Percentiles rank a stretch among this genome's conserved stretches.
Conservation (phyloP, 2,113 vertebrate species). For the Clarias gariepinus region DNA sequence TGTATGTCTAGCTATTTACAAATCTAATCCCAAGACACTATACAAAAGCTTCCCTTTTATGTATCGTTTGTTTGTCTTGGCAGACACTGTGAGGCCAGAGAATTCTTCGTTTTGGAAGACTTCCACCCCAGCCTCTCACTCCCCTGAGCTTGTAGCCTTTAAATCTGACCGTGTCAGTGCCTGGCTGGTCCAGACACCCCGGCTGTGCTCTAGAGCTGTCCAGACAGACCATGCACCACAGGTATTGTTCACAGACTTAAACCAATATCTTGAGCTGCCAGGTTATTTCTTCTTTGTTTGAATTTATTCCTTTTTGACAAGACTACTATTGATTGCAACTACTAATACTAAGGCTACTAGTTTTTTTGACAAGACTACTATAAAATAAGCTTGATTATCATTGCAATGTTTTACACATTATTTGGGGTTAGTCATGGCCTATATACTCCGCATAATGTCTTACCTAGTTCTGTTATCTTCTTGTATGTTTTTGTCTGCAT, state of each 20-base stretch:
- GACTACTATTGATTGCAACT: neutral
- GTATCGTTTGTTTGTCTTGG: slow-evolving; percentile 27
- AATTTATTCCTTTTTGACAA: neutral
- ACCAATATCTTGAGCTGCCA: neutral
- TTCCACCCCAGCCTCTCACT: slow-evolving; percentile 55
- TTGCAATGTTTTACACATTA: neutral
- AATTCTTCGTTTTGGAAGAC: slow-evolving; percentile 36
- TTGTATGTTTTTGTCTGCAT: neutral
- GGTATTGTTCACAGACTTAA: slow-evolving; percentile 38
- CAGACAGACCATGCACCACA: slow-evolving; percentile 60
- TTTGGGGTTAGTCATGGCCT: neutral
- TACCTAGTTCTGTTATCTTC: neutral
- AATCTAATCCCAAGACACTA: neutral
- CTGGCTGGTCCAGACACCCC: slow-evolving; percentile 71
- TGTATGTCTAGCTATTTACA: neutral
- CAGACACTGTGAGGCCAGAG: slow-evolving; percentile 4
- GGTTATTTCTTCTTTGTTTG: neutral
- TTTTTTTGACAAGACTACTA: neutral
- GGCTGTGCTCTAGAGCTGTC: slow-evolving; percentile 60
- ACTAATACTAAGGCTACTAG: too few relatives aligned
- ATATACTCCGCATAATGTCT: neutral
- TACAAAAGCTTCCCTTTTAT: neutral
- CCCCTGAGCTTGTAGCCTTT: slow-evolving; percentile 57
- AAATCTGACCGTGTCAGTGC: slow-evolving; percentile 69
- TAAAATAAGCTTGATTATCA: neutral